Conservation (phyloP, 2,888 invertebrate species). For the Boloria euphrosyne region DNA sequence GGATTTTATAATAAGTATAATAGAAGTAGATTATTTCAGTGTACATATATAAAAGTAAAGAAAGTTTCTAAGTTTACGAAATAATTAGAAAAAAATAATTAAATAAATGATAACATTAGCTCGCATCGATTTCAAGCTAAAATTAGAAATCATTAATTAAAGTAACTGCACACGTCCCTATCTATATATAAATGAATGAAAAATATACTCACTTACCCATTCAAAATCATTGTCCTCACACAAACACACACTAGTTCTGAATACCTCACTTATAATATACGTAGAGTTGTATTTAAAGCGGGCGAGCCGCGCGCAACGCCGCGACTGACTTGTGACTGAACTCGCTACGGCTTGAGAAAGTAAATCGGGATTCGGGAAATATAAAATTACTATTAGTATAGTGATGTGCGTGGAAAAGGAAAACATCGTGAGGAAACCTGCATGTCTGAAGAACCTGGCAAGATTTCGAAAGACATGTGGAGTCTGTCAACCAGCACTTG, state of each 20-base stretch:
- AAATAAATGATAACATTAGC: slow-evolving; percentile 1
- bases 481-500: too few species aligned
- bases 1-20: too few species aligned
- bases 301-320: slow-evolving; percentile 54
- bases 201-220: slow-evolving; percentile 68
- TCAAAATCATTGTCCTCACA: slow-evolving; percentile 66
- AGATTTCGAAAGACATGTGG: too few species aligned
- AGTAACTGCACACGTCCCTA: slow-evolving; percentile 41
- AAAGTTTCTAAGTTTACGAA: too few species aligned
- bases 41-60: too few species aligned
- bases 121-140: background rate
- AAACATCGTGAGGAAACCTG: too few species aligned
- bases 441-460: too few species aligned
- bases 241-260: slow-evolving; percentile 49
- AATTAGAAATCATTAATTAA: slow-evolving; percentile 17
- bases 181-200: slow-evolving; percentile 9
- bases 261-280: slow-evolving; percentile 39
- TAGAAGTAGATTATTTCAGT: too few species aligned
- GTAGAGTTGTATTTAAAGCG: slow-evolving; percentile 53
- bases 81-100: too few species aligned
- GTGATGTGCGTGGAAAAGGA: slow-evolving; percentile 44
- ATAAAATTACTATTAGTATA: slow-evolving; percentile 62
- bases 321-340: slow-evolving; percentile 49
- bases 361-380: slow-evolving; percentile 68
- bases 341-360: slow-evolving; percentile 54